Conservation (phyloP, 2,113 vertebrate species). For the Pygoscelis antarcticus region DNA sequence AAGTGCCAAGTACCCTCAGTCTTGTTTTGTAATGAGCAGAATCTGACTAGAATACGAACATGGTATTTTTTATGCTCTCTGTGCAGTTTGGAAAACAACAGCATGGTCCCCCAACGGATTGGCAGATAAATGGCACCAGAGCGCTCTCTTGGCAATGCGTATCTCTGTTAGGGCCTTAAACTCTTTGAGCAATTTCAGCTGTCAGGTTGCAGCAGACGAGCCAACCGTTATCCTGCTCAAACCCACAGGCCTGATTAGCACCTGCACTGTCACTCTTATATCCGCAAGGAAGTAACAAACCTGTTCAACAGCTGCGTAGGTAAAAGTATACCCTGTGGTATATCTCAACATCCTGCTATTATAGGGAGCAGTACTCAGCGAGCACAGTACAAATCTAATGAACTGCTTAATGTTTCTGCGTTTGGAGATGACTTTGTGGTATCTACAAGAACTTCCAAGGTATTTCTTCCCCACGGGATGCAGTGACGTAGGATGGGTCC, state of each 20-base stretch:
- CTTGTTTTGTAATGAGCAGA: neutral
- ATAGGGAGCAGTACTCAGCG: neutral
- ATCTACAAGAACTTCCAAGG: neutral
- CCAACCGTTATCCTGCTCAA: neutral
- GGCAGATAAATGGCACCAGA: slow-evolving; percentile 43
- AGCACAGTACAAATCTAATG: neutral
- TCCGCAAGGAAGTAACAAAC: slow-evolving; percentile 21
- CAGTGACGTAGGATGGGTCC: neutral
- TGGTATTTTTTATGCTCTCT: neutral
- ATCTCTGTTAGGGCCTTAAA: neutral
- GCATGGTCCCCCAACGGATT: neutral
- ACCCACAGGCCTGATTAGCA: slow-evolving; percentile 46
- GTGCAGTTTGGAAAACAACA: neutral
- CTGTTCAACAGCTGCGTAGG: slow-evolving; percentile 20
- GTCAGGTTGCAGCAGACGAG: slow-evolving; percentile 38
- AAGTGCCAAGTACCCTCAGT: neutral
- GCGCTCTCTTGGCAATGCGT: neutral
- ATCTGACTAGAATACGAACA: slow-evolving; percentile 1
- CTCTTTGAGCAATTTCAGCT: slow-evolving; percentile 49
- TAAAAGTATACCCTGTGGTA: neutral
- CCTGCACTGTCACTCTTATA: slow-evolving; percentile 22
- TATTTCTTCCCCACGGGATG: neutral
- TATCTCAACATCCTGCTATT: neutral
- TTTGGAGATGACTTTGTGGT: neutral
- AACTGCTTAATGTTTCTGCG: neutral